These are phyloP conservation scores for Pristionchus japonicus DNA, from an alignment of 2,888 invertebrate species.

Conservation along the genomic window DNA sequence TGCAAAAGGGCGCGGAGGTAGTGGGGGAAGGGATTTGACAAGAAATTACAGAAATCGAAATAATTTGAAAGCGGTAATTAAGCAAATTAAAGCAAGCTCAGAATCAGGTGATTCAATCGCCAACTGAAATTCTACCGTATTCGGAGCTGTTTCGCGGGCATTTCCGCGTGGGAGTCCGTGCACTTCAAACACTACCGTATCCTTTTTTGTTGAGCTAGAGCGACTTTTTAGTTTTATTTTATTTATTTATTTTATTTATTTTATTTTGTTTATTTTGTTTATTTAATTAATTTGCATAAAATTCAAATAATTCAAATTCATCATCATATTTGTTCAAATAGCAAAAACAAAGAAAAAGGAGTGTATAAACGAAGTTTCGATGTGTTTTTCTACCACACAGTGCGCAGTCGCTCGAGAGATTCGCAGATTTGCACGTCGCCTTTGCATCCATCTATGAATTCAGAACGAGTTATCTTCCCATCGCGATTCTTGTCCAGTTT, in stretches of 20 bases:
- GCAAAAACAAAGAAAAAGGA: neutral
- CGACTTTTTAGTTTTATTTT: no score
- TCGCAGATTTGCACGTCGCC: conserved; percentile 47
- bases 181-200: neutral
- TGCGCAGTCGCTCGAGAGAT: conserved; percentile 47
- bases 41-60: neutral
- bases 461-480: conserved; percentile 51
- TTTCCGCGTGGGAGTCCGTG: no score
- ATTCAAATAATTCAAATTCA: neutral
- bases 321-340: neutral
- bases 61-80: neutral
- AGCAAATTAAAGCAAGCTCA: neutral
- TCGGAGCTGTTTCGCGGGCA: no score
- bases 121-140: neutral
- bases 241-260: neutral
- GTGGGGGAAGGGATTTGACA: neutral
- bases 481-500: conserved; percentile 50
- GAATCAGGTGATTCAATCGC: neutral
- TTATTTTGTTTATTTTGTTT: neutral
- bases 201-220: no score
- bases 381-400: conserved; percentile 48
- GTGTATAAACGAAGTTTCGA: neutral
- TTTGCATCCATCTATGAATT: conserved; percentile 51
- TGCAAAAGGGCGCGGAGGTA: neutral
- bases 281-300: no score